Conservation (phyloP, 2,888 invertebrate genomes). For the Drosophila anomalata region DNA sequence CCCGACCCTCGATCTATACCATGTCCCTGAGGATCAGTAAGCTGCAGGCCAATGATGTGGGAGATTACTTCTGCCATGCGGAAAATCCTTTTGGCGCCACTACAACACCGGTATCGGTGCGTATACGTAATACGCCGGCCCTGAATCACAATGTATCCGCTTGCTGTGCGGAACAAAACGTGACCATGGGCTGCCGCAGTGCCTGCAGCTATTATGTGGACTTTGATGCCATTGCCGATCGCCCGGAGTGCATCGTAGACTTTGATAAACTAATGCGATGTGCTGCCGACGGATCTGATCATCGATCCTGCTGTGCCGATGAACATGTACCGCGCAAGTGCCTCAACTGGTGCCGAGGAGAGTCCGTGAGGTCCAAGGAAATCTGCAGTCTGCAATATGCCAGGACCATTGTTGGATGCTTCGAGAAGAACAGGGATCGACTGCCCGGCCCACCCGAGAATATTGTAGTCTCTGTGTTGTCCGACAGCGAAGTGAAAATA, state of each 20-base stretch:
- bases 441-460: slow-evolving; percentile 92
- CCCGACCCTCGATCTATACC: slow-evolving; percentile 88
- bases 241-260: slow-evolving; percentile 91
- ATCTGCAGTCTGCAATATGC: slow-evolving; percentile 90
- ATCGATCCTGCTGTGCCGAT: slow-evolving; percentile 92
- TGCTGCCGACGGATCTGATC: slow-evolving; percentile 92
- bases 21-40: slow-evolving; percentile 91
- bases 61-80: slow-evolving; percentile 93
- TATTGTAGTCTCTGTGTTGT: slow-evolving; percentile 86
- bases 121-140: slow-evolving; percentile 87
- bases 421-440: slow-evolving; percentile 90
- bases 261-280: slow-evolving; percentile 94
- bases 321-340: slow-evolving; percentile 92
- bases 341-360: slow-evolving; percentile 93
- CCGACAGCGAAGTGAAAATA: slow-evolving; percentile 86
- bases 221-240: slow-evolving; percentile 92
- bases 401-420: slow-evolving; percentile 91
- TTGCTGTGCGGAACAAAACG: slow-evolving; percentile 92
- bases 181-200: slow-evolving; percentile 90
- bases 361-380: slow-evolving; percentile 87
- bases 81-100: slow-evolving; percentile 92
- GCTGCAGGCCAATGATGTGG: slow-evolving; percentile 89
- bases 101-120: slow-evolving; percentile 89
- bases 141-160: slow-evolving; percentile 89
- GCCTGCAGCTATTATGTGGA: slow-evolving; percentile 94